Percentiles rank a stretch among this genome's conserved stretches.
Conservation (phyloP, 2,113 vertebrate species). For the Rhinolophus ferrumequinum region DNA sequence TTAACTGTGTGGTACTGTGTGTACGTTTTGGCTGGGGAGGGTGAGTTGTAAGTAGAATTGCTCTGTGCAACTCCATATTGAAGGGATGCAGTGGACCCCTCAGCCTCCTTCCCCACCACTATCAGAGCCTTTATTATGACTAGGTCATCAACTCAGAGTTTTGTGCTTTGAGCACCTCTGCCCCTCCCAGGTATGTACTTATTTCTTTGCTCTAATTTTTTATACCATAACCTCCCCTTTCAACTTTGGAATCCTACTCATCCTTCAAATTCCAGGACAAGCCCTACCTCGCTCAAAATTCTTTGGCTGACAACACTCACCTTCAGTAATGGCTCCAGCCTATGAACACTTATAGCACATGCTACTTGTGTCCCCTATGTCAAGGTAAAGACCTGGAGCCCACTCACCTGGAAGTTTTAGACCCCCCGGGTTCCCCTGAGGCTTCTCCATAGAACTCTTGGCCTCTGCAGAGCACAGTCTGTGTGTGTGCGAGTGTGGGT, state of each 20-base stretch:
- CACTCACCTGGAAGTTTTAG: background rate
- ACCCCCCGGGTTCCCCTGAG: background rate
- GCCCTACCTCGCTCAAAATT: background rate
- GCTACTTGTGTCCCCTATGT: background rate
- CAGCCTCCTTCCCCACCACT: background rate
- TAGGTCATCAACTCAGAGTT: background rate
- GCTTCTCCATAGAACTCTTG: background rate
- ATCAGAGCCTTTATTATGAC: rapidly evolving
- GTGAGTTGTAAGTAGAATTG: background rate
- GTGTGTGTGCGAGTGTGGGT: background rate
- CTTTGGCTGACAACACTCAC: background rate
- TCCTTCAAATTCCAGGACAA: background rate
- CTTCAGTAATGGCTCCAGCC: background rate
- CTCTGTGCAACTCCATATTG: background rate
- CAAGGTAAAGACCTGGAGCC: background rate
- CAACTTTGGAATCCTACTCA: background rate
- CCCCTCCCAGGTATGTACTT: background rate
- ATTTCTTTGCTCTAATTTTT: background rate
- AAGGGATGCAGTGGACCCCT: too few species aligned
- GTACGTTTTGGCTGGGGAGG: background rate
- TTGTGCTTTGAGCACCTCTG: too few species aligned
- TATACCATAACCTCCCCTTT: background rate
- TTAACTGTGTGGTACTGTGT: rapidly evolving
- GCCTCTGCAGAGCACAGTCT: background rate
- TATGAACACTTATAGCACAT: background rate